phyloP scores from a whole-genome alignment of 2,888 invertebrate genomes.

The Siphlonurus alternatus region DNA sequence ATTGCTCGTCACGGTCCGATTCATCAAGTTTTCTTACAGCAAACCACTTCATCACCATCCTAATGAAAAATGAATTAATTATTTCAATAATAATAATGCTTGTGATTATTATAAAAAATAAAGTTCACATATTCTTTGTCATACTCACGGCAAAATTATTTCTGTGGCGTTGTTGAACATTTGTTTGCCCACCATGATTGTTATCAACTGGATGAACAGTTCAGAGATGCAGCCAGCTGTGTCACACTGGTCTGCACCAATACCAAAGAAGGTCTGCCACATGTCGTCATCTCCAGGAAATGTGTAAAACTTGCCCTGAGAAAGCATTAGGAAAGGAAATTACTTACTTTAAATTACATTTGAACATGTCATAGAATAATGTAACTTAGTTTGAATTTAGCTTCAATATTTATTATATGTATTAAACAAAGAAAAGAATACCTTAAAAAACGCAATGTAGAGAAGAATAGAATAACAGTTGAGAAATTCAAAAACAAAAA shows the following conservation, averaged over 20 bases:
- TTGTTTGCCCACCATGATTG: conserved; percentile 39
- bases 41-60: background rate
- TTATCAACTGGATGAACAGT: conserved; percentile 35
- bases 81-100: too few relatives aligned
- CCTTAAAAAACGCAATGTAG: conserved; percentile 97
- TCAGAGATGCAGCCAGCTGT: conserved; percentile 38
- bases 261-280: conserved; percentile 16
- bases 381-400: background rate
- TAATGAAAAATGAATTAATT: too few relatives aligned
- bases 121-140: background rate
- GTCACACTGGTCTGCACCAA: conserved; percentile 27
- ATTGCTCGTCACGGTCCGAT: background rate
- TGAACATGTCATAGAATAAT: background rate
- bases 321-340: too few relatives aligned
- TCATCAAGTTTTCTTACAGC: background rate
- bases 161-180: conserved; percentile 32
- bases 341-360: too few relatives aligned
- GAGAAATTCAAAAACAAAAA: conserved; percentile 96
- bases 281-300: conserved; percentile 26
- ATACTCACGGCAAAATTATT: conserved; percentile 31
- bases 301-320: conserved; percentile 29
- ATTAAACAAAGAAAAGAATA: too few relatives aligned
- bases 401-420: too few relatives aligned
- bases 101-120: background rate
- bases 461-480: conserved; percentile 96